These are phyloP conservation scores for Plebejus anna DNA, from an alignment of 2,888 invertebrate species.

Conservation along the genomic window DNA sequence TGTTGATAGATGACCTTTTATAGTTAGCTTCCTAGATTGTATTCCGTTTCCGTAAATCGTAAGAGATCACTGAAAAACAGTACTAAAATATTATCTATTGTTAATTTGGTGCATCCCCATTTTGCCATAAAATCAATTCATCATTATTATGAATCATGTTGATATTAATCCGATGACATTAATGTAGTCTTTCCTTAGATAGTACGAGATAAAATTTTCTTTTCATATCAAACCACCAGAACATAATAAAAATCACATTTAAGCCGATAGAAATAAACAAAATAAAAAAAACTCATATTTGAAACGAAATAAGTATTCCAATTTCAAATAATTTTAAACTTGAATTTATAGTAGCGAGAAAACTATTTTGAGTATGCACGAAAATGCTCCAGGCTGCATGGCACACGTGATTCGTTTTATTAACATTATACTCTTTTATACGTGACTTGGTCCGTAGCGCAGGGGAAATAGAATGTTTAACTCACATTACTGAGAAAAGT, in stretches of 20 bases:
- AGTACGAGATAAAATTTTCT: too few species aligned
- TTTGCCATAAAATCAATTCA: too few species aligned
- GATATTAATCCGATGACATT: too few species aligned
- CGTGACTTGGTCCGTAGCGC: background rate
- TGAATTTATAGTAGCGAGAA: slow-evolving; percentile 1
- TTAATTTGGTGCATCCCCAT: too few species aligned
- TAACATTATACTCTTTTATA: slow-evolving; percentile 6
- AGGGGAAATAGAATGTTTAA: background rate
- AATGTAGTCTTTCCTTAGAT: too few species aligned
- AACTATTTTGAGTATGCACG: slow-evolving; percentile 7
- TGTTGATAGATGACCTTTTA: background rate
- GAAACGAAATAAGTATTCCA: slow-evolving; percentile 1
- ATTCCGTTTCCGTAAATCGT: too few species aligned
- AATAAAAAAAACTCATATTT: background rate
- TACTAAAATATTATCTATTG: too few species aligned
- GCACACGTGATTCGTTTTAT: slow-evolving; percentile 9
- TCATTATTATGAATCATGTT: too few species aligned
- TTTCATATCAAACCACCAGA: background rate
- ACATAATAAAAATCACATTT: background rate
- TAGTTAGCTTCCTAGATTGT: background rate
- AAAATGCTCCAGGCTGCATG: background rate
- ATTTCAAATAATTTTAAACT: background rate
- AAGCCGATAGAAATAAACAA: background rate
- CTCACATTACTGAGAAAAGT: background rate
- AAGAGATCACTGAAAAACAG: too few species aligned